Evolutionary conservation across 2,888 invertebrate genomes (phyloP).

Genomic region (Nomada ferruginata): DNA sequence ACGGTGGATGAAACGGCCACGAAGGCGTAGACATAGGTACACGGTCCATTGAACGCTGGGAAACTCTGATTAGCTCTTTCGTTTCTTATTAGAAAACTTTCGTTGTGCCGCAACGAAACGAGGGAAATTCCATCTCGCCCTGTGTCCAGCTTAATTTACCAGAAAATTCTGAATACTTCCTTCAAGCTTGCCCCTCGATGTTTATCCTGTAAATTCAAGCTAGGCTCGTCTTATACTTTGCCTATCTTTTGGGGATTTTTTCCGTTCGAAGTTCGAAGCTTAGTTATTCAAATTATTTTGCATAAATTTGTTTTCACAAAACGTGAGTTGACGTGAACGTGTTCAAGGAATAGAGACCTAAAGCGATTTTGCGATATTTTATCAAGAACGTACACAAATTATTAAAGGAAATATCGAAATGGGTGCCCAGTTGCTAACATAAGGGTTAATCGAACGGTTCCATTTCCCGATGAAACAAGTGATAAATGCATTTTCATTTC

Average conservation of each 20-base stretch:
- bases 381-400: too few species aligned
- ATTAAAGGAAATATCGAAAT: too few species aligned
- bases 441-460: too few species aligned
- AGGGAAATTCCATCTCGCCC: slow-evolving; percentile 75
- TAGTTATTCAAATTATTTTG: too few species aligned
- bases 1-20: slow-evolving; percentile 16
- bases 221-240: slow-evolving; percentile 1
- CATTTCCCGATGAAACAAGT: too few species aligned
- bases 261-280: too few species aligned
- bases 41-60: slow-evolving; percentile 77
- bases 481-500: too few species aligned
- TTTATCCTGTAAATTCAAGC: slow-evolving; percentile 68
- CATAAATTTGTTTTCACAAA: too few species aligned
- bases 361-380: too few species aligned
- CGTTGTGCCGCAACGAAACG: slow-evolving; percentile 61
- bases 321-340: too few species aligned
- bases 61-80: slow-evolving; percentile 80
- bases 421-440: too few species aligned
- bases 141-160: slow-evolving; percentile 77
- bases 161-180: slow-evolving; percentile 79
- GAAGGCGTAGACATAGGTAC: slow-evolving; percentile 61
- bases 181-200: slow-evolving; percentile 72
- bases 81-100: slow-evolving; percentile 80
- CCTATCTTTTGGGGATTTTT: slow-evolving; percentile 34
- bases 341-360: too few species aligned